phyloP scores from a whole-genome alignment of 2,888 invertebrate genomes.

The Boloria selene region DNA sequence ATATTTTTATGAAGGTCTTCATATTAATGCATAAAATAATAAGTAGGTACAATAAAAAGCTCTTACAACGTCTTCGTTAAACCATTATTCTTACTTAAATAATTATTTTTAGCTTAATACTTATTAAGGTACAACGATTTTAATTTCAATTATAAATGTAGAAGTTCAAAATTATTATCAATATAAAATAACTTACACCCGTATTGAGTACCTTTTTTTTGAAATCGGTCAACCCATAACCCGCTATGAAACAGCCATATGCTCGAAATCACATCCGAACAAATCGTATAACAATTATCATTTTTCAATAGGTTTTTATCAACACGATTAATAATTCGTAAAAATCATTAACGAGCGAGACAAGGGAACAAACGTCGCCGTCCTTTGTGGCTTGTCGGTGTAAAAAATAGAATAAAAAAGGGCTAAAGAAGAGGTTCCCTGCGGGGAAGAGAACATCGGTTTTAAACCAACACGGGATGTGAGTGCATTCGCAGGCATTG shows the following conservation, averaged over 20 bases:
- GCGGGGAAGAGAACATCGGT: constrained; percentile 58
- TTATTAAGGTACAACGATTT: too few relatives aligned
- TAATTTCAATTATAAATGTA: too few relatives aligned
- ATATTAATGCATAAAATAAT: too few relatives aligned
- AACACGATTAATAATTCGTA: constrained; percentile 80
- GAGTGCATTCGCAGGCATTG: constrained; percentile 45
- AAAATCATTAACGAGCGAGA: constrained; percentile 80
- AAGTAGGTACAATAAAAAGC: too few relatives aligned
- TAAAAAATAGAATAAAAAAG: constrained; percentile 60
- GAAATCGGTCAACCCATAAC: not conserved
- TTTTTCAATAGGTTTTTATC: constrained; percentile 76
- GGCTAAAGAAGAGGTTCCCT: constrained; percentile 58
- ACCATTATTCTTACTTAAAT: too few relatives aligned
- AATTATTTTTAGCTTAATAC: too few relatives aligned
- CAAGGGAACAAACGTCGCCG: constrained; percentile 80
- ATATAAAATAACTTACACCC: too few relatives aligned
- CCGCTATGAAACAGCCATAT: constrained; percentile 7
- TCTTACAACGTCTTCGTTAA: too few relatives aligned
- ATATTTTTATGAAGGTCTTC: too few relatives aligned
- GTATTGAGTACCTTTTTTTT: not conserved
- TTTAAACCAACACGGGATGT: constrained; percentile 75
- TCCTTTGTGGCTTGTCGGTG: constrained; percentile 71
- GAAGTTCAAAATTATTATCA: too few relatives aligned
- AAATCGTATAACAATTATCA: constrained; percentile 54
- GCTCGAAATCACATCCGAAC: constrained; percentile 12